phyloP scores from a whole-genome alignment of 2,888 invertebrate genomes.

The Actias luna region DNA sequence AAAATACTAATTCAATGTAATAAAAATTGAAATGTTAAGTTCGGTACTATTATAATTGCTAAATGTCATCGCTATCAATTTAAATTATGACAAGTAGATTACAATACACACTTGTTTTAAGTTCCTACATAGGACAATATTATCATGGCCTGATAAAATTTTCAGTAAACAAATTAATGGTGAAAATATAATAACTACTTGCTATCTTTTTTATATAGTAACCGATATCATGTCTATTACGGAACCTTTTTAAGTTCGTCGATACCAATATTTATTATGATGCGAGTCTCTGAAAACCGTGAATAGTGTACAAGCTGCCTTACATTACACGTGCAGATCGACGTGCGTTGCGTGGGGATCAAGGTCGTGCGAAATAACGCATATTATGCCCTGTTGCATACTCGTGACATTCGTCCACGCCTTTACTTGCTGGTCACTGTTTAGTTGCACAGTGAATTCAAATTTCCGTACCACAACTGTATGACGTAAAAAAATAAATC shows the following conservation, averaged over 20 bases:
- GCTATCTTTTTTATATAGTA: background rate
- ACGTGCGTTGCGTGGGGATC: slow-evolving; percentile 73
- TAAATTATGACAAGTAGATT: background rate
- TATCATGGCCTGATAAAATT: background rate
- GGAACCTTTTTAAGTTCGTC: background rate
- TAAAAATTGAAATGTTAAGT: too few species aligned
- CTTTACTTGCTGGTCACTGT: slow-evolving; percentile 13
- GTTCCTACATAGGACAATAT: background rate
- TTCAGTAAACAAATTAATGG: too few species aligned
- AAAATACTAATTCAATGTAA: too few species aligned
- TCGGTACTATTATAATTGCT: too few species aligned
- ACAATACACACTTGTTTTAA: background rate
- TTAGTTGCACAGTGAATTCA: slow-evolving; percentile 7
- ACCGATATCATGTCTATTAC: slow-evolving; percentile 13
- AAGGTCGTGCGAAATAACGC: slow-evolving; percentile 70
- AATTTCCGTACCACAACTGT: slow-evolving; percentile 2
- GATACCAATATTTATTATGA: slow-evolving; percentile 22
- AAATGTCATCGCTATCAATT: background rate
- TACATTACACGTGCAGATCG: slow-evolving; percentile 67
- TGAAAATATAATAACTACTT: background rate
- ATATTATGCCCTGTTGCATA: slow-evolving; percentile 40
- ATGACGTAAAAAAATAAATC: background rate
- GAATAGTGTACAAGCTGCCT: slow-evolving; percentile 54
- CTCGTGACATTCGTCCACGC: slow-evolving; percentile 26
- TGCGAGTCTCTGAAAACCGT: slow-evolving; percentile 28